Evolutionary conservation across 2,113 vertebrate species (phyloP).

Genomic region (Orycteropus afer): DNA sequence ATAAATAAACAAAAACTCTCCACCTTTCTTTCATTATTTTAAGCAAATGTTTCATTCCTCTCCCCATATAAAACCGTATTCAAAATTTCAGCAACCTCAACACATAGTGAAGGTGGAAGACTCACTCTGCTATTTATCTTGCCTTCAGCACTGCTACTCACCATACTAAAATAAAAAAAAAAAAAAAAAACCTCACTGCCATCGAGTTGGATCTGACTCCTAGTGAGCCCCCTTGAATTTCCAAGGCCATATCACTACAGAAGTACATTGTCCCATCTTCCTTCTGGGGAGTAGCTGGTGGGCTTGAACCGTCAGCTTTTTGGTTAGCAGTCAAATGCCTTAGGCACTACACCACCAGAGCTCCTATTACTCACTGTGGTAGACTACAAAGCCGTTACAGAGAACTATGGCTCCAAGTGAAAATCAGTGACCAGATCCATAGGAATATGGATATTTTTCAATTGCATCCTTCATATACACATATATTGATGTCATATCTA

Average conservation of each 20-base stretch:
- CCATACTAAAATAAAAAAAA: too few relatives aligned
- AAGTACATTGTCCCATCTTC: too few relatives aligned
- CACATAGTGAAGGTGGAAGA: background rate
- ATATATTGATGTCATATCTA: background rate
- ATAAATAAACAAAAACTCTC: background rate
- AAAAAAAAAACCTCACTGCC: too few relatives aligned
- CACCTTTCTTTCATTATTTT: background rate
- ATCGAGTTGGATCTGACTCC: too few relatives aligned
- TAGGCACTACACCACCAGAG: too few relatives aligned
- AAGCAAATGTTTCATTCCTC: background rate
- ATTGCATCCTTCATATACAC: background rate
- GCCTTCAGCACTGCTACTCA: background rate
- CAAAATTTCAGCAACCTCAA: constrained; percentile 29
- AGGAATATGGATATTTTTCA: background rate
- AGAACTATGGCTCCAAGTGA: background rate
- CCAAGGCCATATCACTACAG: too few relatives aligned
- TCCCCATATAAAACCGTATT: constrained; percentile 31
- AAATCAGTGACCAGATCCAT: constrained; percentile 3
- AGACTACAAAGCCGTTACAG: background rate
- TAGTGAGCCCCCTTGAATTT: too few relatives aligned
- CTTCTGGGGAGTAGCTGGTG: too few relatives aligned
- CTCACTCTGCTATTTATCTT: background rate
- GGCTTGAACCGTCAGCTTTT: too few relatives aligned
- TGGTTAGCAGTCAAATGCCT: too few relatives aligned
- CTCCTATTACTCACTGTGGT: background rate